Percentiles rank a stretch among this genome's conserved stretches.
These are phyloP conservation scores for Malurus cyaneus DNA, from an alignment of 2,113 vertebrate genomes.

Conservation along the genomic window DNA sequence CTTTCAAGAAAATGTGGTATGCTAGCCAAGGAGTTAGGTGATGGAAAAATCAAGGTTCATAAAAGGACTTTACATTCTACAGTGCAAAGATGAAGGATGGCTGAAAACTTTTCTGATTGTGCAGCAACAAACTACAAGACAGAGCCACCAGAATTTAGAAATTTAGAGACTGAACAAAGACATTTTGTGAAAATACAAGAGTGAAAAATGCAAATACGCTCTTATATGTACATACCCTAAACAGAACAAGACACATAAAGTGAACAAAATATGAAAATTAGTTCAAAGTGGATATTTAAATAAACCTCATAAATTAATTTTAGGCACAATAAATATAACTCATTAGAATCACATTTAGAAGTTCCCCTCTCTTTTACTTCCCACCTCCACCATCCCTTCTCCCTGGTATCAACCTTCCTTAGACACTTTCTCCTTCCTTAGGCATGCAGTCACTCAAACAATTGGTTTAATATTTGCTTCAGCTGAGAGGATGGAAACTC, in stretches of 20 bases:
- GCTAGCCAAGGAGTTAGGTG: conserved; percentile 42
- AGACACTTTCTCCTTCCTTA: neutral
- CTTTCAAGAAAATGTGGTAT: conserved; percentile 56
- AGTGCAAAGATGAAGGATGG: neutral
- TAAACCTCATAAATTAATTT: neutral
- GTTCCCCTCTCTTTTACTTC: neutral
- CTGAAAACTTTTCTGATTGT: conserved; percentile 15
- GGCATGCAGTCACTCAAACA: neutral
- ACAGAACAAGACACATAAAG: neutral
- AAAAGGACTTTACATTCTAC: conserved; percentile 42
- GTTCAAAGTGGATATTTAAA: neutral
- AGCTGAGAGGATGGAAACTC: neutral
- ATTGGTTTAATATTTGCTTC: neutral
- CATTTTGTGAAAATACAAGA: neutral
- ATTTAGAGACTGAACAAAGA: conserved; percentile 15
- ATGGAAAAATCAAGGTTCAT: conserved; percentile 46
- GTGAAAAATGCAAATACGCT: neutral
- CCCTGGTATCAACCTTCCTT: neutral
- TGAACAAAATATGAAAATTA: neutral
- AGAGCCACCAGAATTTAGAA: neutral
- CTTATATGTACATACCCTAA: accelerated
- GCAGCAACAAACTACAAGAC: neutral
- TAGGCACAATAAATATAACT: neutral
- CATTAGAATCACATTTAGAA: neutral
- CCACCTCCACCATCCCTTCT: neutral